Evolutionary conservation across 2,888 invertebrate genomes (phyloP).

Genomic region (Kryphioiulus occultus): DNA sequence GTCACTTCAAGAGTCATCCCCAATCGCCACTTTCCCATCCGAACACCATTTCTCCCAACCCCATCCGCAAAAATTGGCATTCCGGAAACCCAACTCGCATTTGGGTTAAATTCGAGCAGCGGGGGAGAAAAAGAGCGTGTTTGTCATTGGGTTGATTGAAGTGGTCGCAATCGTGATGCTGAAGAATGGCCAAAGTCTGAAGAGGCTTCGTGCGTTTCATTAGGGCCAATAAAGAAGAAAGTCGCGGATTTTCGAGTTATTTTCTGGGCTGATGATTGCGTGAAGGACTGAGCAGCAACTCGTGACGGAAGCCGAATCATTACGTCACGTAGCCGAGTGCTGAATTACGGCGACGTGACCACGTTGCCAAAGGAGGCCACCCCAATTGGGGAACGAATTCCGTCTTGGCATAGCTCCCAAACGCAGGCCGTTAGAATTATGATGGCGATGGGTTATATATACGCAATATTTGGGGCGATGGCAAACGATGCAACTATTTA

Average conservation of each 20-base stretch:
- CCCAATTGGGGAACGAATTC: not conserved
- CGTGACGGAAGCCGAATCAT: not conserved
- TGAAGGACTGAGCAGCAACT: not conserved
- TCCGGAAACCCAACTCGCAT: not conserved
- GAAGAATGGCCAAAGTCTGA: not conserved
- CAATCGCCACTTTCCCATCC: too few species aligned
- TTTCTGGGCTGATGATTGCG: not conserved
- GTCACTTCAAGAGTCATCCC: not conserved
- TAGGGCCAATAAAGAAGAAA: constrained; percentile 10
- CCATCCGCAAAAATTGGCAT: not conserved
- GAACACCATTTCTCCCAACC: not conserved
- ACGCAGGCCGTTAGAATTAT: not conserved
- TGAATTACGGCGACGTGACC: not conserved
- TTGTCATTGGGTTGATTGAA: constrained; percentile 7
- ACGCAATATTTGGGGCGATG: constrained; percentile 7
- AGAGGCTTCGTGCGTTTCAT: not conserved
- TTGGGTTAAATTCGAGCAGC: not conserved
- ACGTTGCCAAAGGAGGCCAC: not conserved
- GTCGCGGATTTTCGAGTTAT: constrained; percentile 17
- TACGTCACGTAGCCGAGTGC: not conserved
- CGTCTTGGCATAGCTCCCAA: not conserved
- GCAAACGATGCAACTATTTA: not conserved
- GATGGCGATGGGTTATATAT: not conserved
- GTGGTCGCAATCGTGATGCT: not conserved
- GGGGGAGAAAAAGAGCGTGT: not conserved